These are phyloP conservation scores for Dicaeum eximium DNA, from an alignment of 2,113 vertebrate genomes.

Conservation along the genomic window DNA sequence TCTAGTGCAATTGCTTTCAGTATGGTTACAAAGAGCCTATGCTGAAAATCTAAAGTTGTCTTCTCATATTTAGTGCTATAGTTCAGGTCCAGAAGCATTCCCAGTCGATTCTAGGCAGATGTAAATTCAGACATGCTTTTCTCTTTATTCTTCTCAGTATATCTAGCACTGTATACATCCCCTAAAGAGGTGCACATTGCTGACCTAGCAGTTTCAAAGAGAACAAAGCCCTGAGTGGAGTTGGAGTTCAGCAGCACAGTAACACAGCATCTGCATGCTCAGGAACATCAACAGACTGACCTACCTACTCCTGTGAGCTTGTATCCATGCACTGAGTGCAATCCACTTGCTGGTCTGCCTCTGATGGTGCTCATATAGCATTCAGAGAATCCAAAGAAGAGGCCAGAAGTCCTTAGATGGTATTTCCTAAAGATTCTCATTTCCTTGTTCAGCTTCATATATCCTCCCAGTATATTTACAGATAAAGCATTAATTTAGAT, in stretches of 20 bases:
- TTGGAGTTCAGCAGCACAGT: background rate
- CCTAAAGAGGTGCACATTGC: background rate
- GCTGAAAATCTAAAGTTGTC: background rate
- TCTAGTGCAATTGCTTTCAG: background rate
- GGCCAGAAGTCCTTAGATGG: background rate
- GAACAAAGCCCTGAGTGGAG: background rate
- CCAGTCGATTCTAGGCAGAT: background rate
- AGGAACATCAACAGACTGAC: background rate
- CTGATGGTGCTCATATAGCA: background rate
- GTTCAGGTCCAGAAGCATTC: background rate
- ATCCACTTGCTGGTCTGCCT: background rate
- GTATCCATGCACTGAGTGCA: accelerated
- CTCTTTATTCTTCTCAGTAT: background rate
- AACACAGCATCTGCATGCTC: background rate
- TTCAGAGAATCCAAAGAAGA: background rate
- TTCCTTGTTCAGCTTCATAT: background rate
- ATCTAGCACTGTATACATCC: background rate
- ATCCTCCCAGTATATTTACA: background rate
- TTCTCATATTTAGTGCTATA: background rate
- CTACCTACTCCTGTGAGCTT: background rate
- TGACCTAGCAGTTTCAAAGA: background rate
- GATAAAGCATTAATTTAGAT: background rate
- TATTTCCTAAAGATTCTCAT: background rate
- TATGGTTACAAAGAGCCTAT: background rate
- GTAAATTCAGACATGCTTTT: background rate